Evolutionary conservation across 92 coral and sea anemone species (phyloP), one percentile per base, ranked within the genome.

Genomic region (Heteractis magnifica): DNA sequence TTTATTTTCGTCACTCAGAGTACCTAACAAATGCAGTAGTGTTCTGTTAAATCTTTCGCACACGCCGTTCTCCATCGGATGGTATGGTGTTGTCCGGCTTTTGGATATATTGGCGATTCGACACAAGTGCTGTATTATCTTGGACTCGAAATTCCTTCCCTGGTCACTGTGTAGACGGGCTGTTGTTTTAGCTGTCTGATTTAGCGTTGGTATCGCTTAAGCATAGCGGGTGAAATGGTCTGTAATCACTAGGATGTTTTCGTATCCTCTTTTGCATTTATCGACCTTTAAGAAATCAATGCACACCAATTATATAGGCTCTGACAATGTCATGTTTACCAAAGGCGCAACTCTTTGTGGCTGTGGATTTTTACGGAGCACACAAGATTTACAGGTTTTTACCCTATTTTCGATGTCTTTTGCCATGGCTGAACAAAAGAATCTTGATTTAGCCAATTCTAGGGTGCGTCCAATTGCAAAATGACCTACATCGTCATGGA

Each of bases 21-120:
- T 81, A 7, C 92, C 89, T 0, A 89, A 56, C 89, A 89, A 75
- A 76, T 80, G 75, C 20, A 89, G 56, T 16, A 89, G 79, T 15
- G 83, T 74, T 49, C 82, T 60, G 65, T 78, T 88, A 49, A 53
- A 83, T 6, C 87, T 65, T 50, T 86, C 85, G n/a, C 79, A 75
- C 79, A 75, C 4, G 1, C 49, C 59, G 4, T 55, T 55, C 14
- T 26, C 70, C 70, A 62, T 62, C 14, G 70, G 70, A 62, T 62
- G 70, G 70, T 62, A 65, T 4, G 72, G 72, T 6, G 72, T 65
- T 19, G 72, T 65, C 11, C 72, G 26, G 72, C 59, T 49, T 44
- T 77, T 77, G 9, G 81, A 10, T 4, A 77, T 77, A 18, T 56
- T 56, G 7, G 81, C 70, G 5, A 77, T 77, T 14, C n/a, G 58